These are phyloP conservation scores for Perizoma flavofasciatum DNA, from an alignment of 2,888 invertebrate genomes.

Conservation along the genomic window DNA sequence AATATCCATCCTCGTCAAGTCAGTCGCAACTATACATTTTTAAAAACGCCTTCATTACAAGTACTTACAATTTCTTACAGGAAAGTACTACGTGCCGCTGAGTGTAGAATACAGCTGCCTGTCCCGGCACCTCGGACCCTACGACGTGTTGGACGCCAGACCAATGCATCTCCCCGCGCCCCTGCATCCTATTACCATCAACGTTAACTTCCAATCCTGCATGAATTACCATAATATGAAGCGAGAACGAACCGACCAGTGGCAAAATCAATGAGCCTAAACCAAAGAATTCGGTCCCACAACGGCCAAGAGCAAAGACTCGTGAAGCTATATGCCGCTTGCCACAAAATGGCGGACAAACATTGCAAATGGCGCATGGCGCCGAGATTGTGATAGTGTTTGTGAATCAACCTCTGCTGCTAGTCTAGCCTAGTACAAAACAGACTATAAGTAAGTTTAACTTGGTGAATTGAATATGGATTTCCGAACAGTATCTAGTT, in stretches of 20 bases:
- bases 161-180: conserved; percentile 83
- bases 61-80: conserved; percentile 47
- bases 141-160: conserved; percentile 82
- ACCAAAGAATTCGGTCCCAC: neutral
- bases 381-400: no score
- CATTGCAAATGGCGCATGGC: no score
- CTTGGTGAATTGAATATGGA: no score
- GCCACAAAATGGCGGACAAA: no score
- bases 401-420: no score
- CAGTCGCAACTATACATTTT: no score
- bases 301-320: no score
- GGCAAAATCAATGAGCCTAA: conserved; percentile 36
- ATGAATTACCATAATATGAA: conserved; percentile 68
- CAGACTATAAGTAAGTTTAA: no score
- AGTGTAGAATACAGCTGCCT: conserved; percentile 90
- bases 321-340: no score
- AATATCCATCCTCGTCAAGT: no score
- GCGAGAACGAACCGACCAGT: conserved; percentile 45
- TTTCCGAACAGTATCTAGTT: no score
- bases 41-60: neutral
- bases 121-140: conserved; percentile 86
- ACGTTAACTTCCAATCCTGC: conserved; percentile 89
- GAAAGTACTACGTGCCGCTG: conserved; percentile 92
- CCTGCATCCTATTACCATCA: conserved; percentile 94
- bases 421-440: no score